Percentiles rank a stretch among this genome's conserved stretches.
Evolutionary conservation across 2,113 vertebrate genomes (phyloP).

Genomic region (Tragulus kanchil): DNA sequence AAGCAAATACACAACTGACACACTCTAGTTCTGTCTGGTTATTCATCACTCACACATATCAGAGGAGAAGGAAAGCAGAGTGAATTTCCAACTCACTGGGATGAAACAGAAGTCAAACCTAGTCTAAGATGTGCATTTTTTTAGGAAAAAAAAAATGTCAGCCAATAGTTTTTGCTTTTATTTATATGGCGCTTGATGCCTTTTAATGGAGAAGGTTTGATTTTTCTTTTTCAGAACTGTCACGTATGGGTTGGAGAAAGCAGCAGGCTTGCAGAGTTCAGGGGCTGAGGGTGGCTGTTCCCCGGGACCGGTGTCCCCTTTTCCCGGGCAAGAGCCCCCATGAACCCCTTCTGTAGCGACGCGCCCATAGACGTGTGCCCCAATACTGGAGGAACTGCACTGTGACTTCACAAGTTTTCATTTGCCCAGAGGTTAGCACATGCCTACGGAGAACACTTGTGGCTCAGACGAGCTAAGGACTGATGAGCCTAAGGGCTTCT

Average conservation of each 20-base stretch:
- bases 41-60: not conserved
- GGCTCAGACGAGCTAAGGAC: slow-evolving; percentile 76
- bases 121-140: not conserved
- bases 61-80: not conserved
- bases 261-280: too few species aligned
- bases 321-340: slow-evolving; percentile 1
- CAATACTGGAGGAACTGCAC: slow-evolving; percentile 72
- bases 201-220: not conserved
- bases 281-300: not conserved
- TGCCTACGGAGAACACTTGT: slow-evolving; percentile 73
- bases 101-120: not conserved
- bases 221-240: not conserved
- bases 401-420: slow-evolving; percentile 44
- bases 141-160: not conserved
- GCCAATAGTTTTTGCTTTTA: not conserved
- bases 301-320: not conserved
- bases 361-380: not conserved
- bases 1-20: not conserved
- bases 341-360: slow-evolving; percentile 38
- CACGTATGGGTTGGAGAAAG: fast-evolving
- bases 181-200: not conserved
- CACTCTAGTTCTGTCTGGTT: not conserved
- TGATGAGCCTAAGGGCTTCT: slow-evolving; percentile 71
- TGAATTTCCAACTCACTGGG: slow-evolving; percentile 21
- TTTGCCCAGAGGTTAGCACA: slow-evolving; percentile 57